phyloP scores from a whole-genome alignment of 2,888 invertebrate genomes.

The Drepanosiphum platanoidis region DNA sequence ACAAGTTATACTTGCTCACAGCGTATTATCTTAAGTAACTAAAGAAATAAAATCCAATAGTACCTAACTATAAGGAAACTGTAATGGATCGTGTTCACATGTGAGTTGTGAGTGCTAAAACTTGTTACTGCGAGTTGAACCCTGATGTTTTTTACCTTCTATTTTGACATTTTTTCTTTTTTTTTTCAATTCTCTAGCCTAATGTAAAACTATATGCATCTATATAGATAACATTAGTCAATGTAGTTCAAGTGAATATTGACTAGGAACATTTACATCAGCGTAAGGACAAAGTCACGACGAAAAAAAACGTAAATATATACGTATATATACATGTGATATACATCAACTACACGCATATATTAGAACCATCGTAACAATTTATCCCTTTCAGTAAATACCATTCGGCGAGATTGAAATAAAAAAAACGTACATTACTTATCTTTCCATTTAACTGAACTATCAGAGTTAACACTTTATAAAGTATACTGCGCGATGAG shows the following conservation, averaged over 20 bases:
- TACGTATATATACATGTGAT: background rate
- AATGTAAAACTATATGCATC: constrained; percentile 18
- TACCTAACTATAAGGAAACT: constrained; percentile 1
- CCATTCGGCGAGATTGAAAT: background rate
- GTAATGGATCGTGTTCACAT: constrained; percentile 25
- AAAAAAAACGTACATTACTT: background rate
- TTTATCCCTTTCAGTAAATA: constrained; percentile 34
- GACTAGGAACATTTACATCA: constrained; percentile 12
- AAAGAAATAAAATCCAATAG: background rate
- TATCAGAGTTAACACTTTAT: background rate
- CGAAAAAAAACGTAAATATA: too few species aligned
- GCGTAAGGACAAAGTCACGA: background rate
- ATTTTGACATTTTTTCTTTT: constrained; percentile 28
- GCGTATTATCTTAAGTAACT: constrained; percentile 23
- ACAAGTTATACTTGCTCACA: background rate
- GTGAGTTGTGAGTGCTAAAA: constrained; percentile 55
- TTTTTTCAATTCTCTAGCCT: constrained; percentile 3
- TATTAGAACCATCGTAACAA: constrained; percentile 8
- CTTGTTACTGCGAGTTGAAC: constrained; percentile 47
- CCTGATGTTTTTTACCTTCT: constrained; percentile 34
- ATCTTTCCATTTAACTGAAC: background rate
- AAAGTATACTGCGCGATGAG: background rate
- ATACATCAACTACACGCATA: constrained; percentile 16
- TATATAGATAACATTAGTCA: constrained; percentile 49
- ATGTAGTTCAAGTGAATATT: constrained; percentile 27